Base-by-base conservation (phyloP, 2,888 invertebrate species). In the Scaptomyza tumidula region DNA sequence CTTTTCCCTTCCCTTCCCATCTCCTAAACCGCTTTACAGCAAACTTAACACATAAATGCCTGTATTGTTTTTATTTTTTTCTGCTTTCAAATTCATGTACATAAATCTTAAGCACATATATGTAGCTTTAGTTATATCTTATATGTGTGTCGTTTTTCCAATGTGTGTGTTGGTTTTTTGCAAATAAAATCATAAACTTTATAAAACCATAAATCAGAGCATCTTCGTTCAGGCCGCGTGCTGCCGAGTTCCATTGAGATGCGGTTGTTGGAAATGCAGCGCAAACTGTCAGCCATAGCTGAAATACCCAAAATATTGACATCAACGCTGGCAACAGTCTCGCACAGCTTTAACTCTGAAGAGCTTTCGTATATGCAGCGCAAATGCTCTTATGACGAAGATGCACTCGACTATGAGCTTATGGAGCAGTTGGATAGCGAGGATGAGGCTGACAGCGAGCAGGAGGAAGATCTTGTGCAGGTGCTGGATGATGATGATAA, bases 281-380 rank as follows among this genome's bases (percentile, higher is more conserved):
- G 90, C n/a, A 92, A 92, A 60, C 64, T 92, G 13, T 90, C 91
- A 27, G 92, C 92, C 84, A 92, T 92, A 37, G 92, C 92, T 29
- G 91, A 91, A 71, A 92, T 92, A 66, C 92, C 92, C 3, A 89
- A 88, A 73, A 90, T 92, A 27, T 80, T 92, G 0, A 90, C 89
- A 61, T 91, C 91, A 2, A 92, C 92, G 3, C 75, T 92, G 70
- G 90, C 90, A 75, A 90, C 92, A 1, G 92, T 92, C 2, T 90
- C 92, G 13, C 91, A 91, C 64, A 91, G 90, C 13, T 91, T 92
- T 74, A 91, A 90, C 19, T 86, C 85, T 64, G 75, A 71, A 44
- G 55, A 63, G 46, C 29, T 63, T 2, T 39, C 41, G 37, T 73
- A 57, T 48, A 66, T 80, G 65, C 81, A 73, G 39, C 82, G 90